Evolutionary conservation across 2,797 vertebrate species (phyloP), one percentile per base, ranked within the genome.

Genomic region (Sebastes cheni): DNA sequence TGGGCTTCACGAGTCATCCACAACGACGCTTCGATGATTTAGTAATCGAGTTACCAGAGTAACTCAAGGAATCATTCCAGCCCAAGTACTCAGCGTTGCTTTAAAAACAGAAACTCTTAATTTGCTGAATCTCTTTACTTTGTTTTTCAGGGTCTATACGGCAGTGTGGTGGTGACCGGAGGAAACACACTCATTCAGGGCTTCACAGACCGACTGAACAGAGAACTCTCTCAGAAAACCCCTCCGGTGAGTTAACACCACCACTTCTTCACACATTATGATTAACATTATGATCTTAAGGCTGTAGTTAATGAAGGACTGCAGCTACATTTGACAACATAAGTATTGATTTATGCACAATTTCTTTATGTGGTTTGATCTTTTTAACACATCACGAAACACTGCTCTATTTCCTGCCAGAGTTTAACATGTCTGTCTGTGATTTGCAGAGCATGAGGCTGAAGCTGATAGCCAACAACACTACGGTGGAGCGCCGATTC

Each of bases 201-300:
- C 82, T 99, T 99, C 93, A 99, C 98, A 14, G 98, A 99, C 90
- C 94, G 99, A 59, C 86, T 99, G 87, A 99, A 98, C 87, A 95
- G 99, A 91, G 99, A 99, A 85, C 96, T 99, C 13, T 99, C 99
- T 71, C 99, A 99, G 95, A 99, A 99, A 94, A 99, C 99, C 0
- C 99, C 99, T 73, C 98, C 98, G 10, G 98, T 99, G 93, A 96
- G 97, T 66, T 8, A 18, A 60, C 11, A 9, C 12, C 2, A 3
- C 6, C 20, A 1, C 18, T 18, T 68, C 68, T 55, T 27, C 7
- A 18, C 11, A 29, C 39, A n/a, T 36, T 60, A 4, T 6, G 39
- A 42, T 42, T 42, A 14, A 42, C 39, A 42, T 42, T 14, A 42
- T 42, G 5, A 42, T 42, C 13, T 42, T 42, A 42, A 32, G 39